Evolutionary conservation across 2,888 invertebrate genomes (phyloP), one percentile per base, ranked within the genome.

Genomic region (Cerceris rybyensis): DNA sequence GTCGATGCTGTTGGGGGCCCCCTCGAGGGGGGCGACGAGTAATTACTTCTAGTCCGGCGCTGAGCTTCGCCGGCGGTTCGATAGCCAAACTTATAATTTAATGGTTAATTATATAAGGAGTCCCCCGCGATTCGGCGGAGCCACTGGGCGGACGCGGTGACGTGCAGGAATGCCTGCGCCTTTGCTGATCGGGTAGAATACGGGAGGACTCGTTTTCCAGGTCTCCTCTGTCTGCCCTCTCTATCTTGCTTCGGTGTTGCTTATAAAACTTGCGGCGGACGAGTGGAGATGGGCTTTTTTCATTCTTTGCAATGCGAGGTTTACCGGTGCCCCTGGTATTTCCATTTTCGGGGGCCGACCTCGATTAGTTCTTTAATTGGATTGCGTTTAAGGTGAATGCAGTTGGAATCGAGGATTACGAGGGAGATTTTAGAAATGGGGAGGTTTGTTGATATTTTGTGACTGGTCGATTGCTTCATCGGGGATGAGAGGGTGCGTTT

Each of bases 81-180:
- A 92, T 91, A 91, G 90, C 91, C 90, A 89, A 92, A 92, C 91
- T 92, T 92, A 91, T 92, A 92, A 92, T 92, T 92, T 92, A 92
- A 91, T 91, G 91, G 90, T 92, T 92, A 92, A 92, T 92, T 92
- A 92, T 91, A 92, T 91, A 91, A 92, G 91, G 90, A 90, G 89
- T 86, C 88, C 87, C 88, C 88, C 86, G 90, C 89, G 90, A 92
- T 91, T 89, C 90, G 90, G 88, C 85, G 85, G 85, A 91, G 91
- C 92, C 92, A 92, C 92, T 92, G 92, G 92, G 92, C 92, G 92
- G 92, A 90, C 90, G 90, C 90, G 86, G 87, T 91, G 92, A 91
- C 91, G 90, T 90, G 90, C 89, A 90, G 90, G 90, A 90, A 90
- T 90, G 88, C 88, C 78, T 71, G 75, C 72, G 65, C 63, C 65